These are phyloP conservation scores for Gortyna flavago DNA, from an alignment of 2,888 invertebrate species.

Conservation along the genomic window DNA sequence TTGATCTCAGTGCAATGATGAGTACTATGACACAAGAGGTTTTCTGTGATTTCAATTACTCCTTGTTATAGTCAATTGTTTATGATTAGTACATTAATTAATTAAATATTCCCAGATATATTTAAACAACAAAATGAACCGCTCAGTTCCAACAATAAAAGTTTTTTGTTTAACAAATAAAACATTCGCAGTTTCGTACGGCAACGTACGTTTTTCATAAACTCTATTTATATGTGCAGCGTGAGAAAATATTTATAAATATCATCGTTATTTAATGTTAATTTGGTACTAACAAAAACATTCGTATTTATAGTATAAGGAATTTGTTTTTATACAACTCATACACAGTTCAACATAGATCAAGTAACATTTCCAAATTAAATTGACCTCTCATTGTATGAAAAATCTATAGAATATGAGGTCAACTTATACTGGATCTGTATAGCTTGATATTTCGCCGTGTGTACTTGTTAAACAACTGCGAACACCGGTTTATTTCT, in stretches of 20 bases:
- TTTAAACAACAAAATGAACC: constrained; percentile 14
- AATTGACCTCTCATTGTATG: neutral
- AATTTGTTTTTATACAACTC: constrained; percentile 10
- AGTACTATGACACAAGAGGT: neutral
- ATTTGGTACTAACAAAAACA: constrained; percentile 38
- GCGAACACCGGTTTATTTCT: constrained; percentile 30
- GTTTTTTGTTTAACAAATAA: constrained; percentile 10
- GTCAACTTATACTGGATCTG: neutral
- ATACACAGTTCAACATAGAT: neutral
- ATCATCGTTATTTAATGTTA: constrained; percentile 30
- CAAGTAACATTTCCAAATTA: neutral
- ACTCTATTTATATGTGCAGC: constrained; percentile 30
- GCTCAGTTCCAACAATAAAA: constrained; percentile 2
- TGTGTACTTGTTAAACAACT: constrained; percentile 11
- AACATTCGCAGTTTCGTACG: constrained; percentile 18
- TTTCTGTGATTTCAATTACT: neutral
- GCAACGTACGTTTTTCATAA: constrained; percentile 20
- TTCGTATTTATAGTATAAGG: constrained; percentile 12
- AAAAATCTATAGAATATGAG: too few relatives aligned
- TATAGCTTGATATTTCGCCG: neutral
- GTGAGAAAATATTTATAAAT: constrained; percentile 38
- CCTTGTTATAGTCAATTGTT: neutral
- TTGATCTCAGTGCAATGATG: neutral
- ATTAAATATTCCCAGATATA: neutral
- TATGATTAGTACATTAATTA: neutral